Base-by-base conservation (phyloP, 1,140 invertebrate species). In the Lamellibrachia luymesi region DNA sequence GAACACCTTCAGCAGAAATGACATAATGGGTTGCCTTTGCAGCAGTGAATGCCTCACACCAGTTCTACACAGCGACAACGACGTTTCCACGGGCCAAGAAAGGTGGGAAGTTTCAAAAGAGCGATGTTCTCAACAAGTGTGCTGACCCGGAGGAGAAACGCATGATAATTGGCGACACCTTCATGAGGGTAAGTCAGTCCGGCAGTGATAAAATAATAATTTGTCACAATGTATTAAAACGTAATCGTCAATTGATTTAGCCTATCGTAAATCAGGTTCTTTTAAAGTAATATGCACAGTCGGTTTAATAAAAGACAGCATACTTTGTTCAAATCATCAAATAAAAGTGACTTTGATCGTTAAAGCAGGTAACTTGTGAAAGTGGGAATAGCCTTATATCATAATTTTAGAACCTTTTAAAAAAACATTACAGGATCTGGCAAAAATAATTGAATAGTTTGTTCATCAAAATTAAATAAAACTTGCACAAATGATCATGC, bases 91-190 rank as follows among this genome's bases (percentile, higher is more conserved):
- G 90, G n/a, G 22, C 92, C n/a, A 94, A 95, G 93, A 96, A 96
- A 25, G 96, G 95, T 51, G 97, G 97, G 5, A 97, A 98, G 94
- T 97, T 97, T 92, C 97, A 97, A 50, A 97, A 98, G 95, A 99
- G 98, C 13, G 98, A 98, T 95, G 98, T 98, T 96, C 96, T 99
- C 6, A 98, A 98, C 95, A 97, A 98, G 95, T 98, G 98, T 2
- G 97, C 97, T 0, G 97, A 98, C 96, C 99, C 99, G 0, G 99
- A 99, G 97, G 98, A 99, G 95, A 99, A 99, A 96, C 97, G 99
- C 92, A 99, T 98, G 97, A 99, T 99, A 94, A 99, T 99, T 95
- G 99, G 99, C 51, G 99, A 99, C 96, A 98, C 99, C 93, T 99
- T 99, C 97, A 98, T 99, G 93, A 97, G 97, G 95, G 97, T 97